A percentile compares a stretch with the other conserved stretches of the same genome.
Conservation (phyloP, 2,113 vertebrate genomes). For the Corydoras maculifer region DNA sequence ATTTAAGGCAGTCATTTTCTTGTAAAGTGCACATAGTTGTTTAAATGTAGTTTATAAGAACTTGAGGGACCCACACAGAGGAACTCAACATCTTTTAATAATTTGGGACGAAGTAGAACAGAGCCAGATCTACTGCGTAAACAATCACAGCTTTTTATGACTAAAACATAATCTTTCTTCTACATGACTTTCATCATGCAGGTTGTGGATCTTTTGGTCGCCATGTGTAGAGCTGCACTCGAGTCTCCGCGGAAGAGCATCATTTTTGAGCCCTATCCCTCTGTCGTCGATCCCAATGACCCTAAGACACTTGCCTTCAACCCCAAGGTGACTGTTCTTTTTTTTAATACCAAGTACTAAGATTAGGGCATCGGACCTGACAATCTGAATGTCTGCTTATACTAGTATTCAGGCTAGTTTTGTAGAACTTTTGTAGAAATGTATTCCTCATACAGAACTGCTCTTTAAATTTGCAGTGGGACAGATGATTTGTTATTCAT, state of each 20-base stretch:
- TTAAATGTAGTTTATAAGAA: no score
- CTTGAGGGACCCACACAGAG: no score
- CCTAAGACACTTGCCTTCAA: conserved; percentile 98
- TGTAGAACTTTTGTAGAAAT: no score
- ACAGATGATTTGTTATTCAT: background rate
- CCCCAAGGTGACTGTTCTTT: conserved; percentile 79
- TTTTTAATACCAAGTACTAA: background rate
- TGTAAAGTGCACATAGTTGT: no score
- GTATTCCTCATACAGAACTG: no score
- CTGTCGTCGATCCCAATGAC: conserved; percentile 94
- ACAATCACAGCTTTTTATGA: background rate
- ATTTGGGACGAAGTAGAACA: no score
- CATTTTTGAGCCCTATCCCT: conserved; percentile 98
- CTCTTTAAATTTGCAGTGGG: no score
- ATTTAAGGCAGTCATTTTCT: no score
- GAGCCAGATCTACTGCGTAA: background rate
- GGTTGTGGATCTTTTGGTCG: conserved; percentile 95
- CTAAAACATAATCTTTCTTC: background rate
- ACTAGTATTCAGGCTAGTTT: no score
- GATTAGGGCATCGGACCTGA: no score
- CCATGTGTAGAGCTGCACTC: conserved; percentile 94
- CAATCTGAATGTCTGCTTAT: no score
- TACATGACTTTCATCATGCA: conserved; percentile 44
- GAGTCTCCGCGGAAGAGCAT: conserved; percentile 98
- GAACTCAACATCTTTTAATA: no score